A percentile compares a stretch with the other conserved stretches of the same genome.
phyloP scores from a whole-genome alignment of 2,888 invertebrate genomes.

The Oithona nana region DNA sequence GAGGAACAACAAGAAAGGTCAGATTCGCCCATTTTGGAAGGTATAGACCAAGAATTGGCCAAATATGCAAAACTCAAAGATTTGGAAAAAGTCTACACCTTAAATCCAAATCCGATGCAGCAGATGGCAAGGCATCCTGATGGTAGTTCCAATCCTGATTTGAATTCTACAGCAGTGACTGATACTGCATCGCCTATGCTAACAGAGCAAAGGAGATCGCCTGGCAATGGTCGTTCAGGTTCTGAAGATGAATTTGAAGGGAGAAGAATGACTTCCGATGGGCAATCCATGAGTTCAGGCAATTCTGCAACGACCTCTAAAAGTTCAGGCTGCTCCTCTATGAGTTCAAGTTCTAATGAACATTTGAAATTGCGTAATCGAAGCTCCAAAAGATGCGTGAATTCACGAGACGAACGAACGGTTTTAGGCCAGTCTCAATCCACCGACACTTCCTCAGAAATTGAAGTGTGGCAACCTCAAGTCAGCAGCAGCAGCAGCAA shows the following conservation, averaged over 20 bases:
- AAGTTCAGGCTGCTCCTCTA: not conserved
- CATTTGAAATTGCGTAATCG: not conserved
- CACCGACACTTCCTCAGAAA: not conserved
- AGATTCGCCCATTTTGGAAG: slow-evolving; percentile 15
- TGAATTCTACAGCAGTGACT: slow-evolving; percentile 29
- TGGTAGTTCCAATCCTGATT: slow-evolving; percentile 78
- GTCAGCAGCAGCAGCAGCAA: not conserved
- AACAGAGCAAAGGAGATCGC: slow-evolving; percentile 18
- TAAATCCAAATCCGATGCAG: not conserved
- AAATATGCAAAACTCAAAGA: slow-evolving; percentile 16
- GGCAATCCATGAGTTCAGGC: not conserved
- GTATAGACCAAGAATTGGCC: slow-evolving; percentile 15
- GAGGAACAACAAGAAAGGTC: not conserved
- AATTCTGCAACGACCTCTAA: too few relatives aligned
- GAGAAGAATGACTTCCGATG: not conserved
- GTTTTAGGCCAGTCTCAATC: not conserved
- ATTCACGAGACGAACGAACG: not conserved
- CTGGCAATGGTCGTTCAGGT: slow-evolving; percentile 1
- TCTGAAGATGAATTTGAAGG: not conserved
- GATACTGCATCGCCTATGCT: slow-evolving; percentile 4
- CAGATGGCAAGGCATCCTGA: slow-evolving; percentile 66
- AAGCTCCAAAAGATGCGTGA: not conserved
- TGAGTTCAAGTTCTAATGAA: not conserved
- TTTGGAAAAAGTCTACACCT: slow-evolving; percentile 6
- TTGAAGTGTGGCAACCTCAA: not conserved